Evolutionary conservation across 2,888 invertebrate species (phyloP).

Genomic region (Trichacis sp.): DNA sequence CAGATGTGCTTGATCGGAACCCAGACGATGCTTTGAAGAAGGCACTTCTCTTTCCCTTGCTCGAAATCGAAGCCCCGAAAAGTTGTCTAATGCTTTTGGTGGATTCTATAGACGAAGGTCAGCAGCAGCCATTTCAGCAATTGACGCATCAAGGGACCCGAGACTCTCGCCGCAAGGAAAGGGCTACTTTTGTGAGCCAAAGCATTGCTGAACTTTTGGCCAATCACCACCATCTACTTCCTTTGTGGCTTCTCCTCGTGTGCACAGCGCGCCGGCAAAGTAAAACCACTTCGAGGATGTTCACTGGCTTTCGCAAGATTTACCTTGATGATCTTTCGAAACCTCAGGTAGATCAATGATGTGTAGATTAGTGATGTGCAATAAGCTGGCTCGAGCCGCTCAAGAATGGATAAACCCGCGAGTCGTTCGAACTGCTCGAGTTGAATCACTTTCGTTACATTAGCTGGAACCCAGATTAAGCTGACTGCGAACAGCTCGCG

Average conservation of each 20-base stretch:
- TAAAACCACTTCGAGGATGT: slow-evolving; percentile 83
- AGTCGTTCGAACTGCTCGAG: too few species aligned
- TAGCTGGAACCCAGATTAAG: too few species aligned
- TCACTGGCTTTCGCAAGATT: slow-evolving; percentile 85
- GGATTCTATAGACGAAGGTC: slow-evolving; percentile 91
- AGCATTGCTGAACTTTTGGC: slow-evolving; percentile 88
- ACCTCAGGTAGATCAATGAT: too few species aligned
- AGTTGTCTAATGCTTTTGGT: slow-evolving; percentile 87
- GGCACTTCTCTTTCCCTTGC: slow-evolving; percentile 86
- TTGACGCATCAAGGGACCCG: slow-evolving; percentile 64
- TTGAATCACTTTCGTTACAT: too few species aligned
- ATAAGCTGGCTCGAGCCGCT: too few species aligned
- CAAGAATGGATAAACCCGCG: too few species aligned
- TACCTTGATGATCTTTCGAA: slow-evolving; percentile 91
- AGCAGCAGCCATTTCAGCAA: slow-evolving; percentile 24
- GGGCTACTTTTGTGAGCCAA: slow-evolving; percentile 67
- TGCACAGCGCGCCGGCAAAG: slow-evolving; percentile 90
- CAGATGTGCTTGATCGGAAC: slow-evolving; percentile 85
- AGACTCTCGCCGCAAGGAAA: slow-evolving; percentile 67
- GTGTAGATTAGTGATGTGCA: too few species aligned
- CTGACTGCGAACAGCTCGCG: too few species aligned
- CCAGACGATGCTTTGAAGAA: slow-evolving; percentile 94
- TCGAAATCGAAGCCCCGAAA: slow-evolving; percentile 89
- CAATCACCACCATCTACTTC: slow-evolving; percentile 90
- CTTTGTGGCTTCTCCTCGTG: slow-evolving; percentile 92